These are phyloP conservation scores for Gasteruption jaculator DNA, from an alignment of 2,888 invertebrate species.

Conservation along the genomic window DNA sequence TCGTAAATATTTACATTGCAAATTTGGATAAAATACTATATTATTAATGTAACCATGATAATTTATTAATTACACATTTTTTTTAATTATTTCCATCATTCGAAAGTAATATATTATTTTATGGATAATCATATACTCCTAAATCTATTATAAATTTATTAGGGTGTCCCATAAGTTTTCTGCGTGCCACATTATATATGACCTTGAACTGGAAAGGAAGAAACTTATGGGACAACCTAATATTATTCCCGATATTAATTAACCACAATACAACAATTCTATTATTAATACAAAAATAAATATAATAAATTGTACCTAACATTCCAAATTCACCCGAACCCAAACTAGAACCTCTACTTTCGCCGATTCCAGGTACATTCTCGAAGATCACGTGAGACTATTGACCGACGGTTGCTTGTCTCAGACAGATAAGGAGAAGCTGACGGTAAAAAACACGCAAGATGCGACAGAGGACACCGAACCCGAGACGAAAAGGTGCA, in stretches of 20 bases:
- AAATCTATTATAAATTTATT: too few relatives aligned
- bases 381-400: conserved; percentile 50
- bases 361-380: conserved; percentile 48
- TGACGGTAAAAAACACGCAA: conserved; percentile 26
- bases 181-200: too few relatives aligned
- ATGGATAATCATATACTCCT: conserved; percentile 21
- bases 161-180: too few relatives aligned
- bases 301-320: conserved; percentile 10
- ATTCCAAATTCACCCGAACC: conserved; percentile 13
- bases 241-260: too few relatives aligned
- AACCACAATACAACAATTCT: neutral
- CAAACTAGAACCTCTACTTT: conserved; percentile 6
- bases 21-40: too few relatives aligned
- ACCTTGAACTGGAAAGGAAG: too few relatives aligned
- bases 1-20: too few relatives aligned
- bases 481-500: conserved; percentile 46
- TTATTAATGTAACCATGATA: too few relatives aligned
- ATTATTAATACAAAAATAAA: neutral
- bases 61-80: too few relatives aligned
- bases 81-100: too few relatives aligned
- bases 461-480: conserved; percentile 25
- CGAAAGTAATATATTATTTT: too few relatives aligned
- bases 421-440: conserved; percentile 44
- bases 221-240: too few relatives aligned
- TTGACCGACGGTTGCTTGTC: conserved; percentile 50